A percentile compares a stretch with the other conserved stretches of the same genome.
These are phyloP conservation scores for Hyphantria cunea DNA, from an alignment of 1,140 invertebrate species.

Conservation along the genomic window DNA sequence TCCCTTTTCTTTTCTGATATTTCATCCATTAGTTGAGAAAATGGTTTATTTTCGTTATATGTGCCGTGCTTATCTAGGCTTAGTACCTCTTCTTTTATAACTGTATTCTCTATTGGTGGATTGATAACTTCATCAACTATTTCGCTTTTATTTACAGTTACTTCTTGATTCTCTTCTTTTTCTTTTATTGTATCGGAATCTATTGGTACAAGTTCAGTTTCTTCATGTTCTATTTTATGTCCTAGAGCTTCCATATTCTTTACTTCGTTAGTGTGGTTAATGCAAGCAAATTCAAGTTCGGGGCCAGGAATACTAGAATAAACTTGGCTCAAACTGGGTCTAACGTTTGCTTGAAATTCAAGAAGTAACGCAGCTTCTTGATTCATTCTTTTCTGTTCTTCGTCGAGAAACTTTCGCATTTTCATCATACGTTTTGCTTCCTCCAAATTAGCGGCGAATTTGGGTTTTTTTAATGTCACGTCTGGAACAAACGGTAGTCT, in stretches of 20 bases:
- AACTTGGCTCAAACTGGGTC: conserved; percentile 72
- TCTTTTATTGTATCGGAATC: not conserved
- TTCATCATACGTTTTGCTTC: conserved; percentile 85
- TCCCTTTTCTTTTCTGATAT: conserved; percentile 28
- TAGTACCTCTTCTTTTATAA: conserved; percentile 9
- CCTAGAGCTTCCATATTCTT: conserved; percentile 1
- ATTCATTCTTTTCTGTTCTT: conserved; percentile 81
- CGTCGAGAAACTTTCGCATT: conserved; percentile 84
- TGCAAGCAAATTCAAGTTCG: conserved; percentile 74
- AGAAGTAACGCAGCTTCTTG: conserved; percentile 76
- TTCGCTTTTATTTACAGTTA: conserved; percentile 4
- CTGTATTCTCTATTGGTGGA: not conserved
- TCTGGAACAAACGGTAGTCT: conserved; percentile 62
- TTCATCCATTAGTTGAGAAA: conserved; percentile 34
- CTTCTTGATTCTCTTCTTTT: not conserved
- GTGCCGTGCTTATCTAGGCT: conserved; percentile 22
- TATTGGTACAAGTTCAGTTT: not conserved
- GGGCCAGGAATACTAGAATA: conserved; percentile 76
- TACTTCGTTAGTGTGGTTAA: conserved; percentile 38
- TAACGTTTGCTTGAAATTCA: conserved; percentile 77
- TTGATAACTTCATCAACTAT: conserved; percentile 9
- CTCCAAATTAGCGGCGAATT: conserved; percentile 83
- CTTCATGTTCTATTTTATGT: not conserved
- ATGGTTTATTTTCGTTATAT: conserved; percentile 39
- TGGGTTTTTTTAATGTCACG: conserved; percentile 82